Evolutionary conservation across 1,140 invertebrate species (phyloP).

Genomic region (Diorhabda elongata): DNA sequence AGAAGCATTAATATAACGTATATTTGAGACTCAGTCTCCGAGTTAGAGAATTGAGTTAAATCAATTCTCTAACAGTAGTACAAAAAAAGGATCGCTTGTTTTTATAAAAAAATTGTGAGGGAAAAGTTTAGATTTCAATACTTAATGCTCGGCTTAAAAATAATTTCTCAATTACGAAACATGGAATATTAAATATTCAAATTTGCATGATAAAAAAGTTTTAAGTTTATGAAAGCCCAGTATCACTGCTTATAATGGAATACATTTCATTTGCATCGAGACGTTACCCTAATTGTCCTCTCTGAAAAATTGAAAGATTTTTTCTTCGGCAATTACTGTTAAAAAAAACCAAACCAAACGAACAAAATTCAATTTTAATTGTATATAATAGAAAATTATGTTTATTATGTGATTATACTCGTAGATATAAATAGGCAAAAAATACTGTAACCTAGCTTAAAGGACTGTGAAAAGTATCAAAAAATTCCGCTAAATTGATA

Average conservation of each 20-base stretch:
- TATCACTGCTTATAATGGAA: slow-evolving; percentile 29
- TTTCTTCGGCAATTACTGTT: slow-evolving; percentile 1
- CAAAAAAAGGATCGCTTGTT: background rate
- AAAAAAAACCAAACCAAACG: background rate
- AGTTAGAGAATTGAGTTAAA: too few relatives aligned
- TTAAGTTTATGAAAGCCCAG: slow-evolving; percentile 30
- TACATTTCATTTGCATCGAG: slow-evolving; percentile 32
- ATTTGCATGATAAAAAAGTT: slow-evolving; percentile 31
- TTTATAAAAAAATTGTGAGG: background rate
- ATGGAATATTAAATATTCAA: slow-evolving; percentile 31
- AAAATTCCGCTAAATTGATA: too few relatives aligned
- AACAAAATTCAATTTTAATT: too few relatives aligned
- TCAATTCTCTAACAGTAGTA: background rate
- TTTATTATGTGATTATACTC: too few relatives aligned
- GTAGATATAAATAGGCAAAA: too few relatives aligned
- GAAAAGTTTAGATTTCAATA: slow-evolving; percentile 14
- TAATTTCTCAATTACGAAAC: slow-evolving; percentile 35
- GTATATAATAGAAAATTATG: too few relatives aligned
- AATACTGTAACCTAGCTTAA: too few relatives aligned
- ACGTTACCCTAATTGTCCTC: slow-evolving; percentile 8
- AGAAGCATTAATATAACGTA: too few relatives aligned
- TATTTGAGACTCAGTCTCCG: too few relatives aligned
- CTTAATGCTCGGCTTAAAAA: slow-evolving; percentile 26
- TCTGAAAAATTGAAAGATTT: slow-evolving; percentile 9
- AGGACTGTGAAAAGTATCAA: too few relatives aligned